Base-by-base conservation (phyloP, 2,888 invertebrate genomes). In the Carpatolechia fugitivella region DNA sequence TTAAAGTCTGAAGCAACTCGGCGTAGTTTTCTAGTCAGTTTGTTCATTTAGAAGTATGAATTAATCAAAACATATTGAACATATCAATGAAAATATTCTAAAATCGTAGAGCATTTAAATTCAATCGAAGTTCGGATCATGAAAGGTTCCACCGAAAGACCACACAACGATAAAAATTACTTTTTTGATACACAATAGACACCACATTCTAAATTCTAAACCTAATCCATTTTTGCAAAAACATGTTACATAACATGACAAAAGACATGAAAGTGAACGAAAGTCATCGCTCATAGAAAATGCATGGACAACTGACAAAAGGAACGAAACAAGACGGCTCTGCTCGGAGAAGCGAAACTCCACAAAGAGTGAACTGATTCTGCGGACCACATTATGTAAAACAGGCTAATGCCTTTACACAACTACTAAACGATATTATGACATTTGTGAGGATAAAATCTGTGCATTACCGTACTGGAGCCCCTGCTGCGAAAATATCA, bases 301-400 rank as follows among this genome's bases (percentile, higher is more conserved):
- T 33, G 41, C 56, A 13, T 47, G 35, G 18, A n/a, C 40, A 13
- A 40, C 35, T 35, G 10, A 36, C 35, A 49, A 20, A 36, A 49
- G 24, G 44, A 16, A 49, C 24, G 35, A 3, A 6, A 36, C n/a
- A 33, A 18, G 16, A 16, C 7, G 33, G 10, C 30, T 44, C 7
- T 16, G 10, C 30, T 44, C 14, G 33, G 30, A 14, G 7, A 48
- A 48, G 18, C 30, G 5, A 47, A 49, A 35, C 33, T 7, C 2
- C 31, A 24, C 24, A 24, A 24, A 36, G 16, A 50, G 16, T 20
- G 47, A 41, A 47, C 55, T 48, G 33, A 31, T 49, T 44, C 44
- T 47, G 16, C 18, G 38, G 29, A 57, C 54, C 57, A 56, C 57
- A 61, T 70, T 66, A 68, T 63, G 64, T 68, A 65, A 65, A 66